A percentile compares a stretch with the other conserved stretches of the same genome.
Conservation (phyloP, 2,113 vertebrate species). For the Anguilla japonica region DNA sequence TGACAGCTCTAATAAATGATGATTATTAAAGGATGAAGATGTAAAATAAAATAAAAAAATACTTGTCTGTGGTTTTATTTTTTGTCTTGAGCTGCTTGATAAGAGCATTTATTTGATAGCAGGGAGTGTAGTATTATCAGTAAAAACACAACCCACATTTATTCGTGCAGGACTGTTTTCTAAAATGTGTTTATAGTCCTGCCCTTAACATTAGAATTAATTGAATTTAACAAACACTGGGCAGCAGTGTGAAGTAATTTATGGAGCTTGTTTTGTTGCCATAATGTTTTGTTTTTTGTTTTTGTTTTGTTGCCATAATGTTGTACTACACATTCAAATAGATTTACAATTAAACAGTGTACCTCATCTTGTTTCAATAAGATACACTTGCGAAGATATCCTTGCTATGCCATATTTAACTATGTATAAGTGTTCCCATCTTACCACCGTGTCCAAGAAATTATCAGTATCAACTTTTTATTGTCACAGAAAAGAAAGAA, state of each 20-base stretch:
- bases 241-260: background rate
- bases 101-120: background rate
- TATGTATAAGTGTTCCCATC: background rate
- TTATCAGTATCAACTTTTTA: background rate
- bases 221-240: background rate
- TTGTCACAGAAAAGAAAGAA: background rate
- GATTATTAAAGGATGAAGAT: constrained; percentile 61
- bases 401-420: background rate
- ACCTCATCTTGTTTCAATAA: background rate
- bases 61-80: constrained; percentile 41
- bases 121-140: constrained; percentile 4
- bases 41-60: constrained; percentile 42
- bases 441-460: background rate
- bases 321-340: background rate
- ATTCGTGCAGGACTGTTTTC: background rate
- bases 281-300: background rate
- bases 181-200: background rate
- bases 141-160: constrained; percentile 3
- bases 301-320: background rate
- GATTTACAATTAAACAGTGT: background rate
- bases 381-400: background rate
- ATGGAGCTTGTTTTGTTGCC: background rate
- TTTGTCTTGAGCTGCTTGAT: constrained; percentile 8
- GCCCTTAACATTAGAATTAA: background rate
- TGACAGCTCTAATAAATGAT: constrained; percentile 69